phyloP scores from a whole-genome alignment of 2,888 invertebrate genomes.

The Drepana falcataria region DNA sequence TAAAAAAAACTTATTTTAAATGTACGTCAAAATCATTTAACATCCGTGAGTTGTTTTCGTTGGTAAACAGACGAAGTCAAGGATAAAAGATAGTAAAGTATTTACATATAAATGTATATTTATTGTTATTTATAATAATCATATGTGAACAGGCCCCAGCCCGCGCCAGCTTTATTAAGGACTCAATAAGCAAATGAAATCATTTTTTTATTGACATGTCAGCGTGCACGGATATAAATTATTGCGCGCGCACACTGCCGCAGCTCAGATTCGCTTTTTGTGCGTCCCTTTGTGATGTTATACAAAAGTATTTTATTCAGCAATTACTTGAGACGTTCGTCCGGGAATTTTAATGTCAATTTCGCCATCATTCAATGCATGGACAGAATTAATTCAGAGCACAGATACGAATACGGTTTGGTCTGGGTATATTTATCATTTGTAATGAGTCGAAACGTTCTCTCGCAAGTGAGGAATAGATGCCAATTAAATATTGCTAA shows the following conservation, averaged over 20 bases:
- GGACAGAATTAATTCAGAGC: slow-evolving; percentile 69
- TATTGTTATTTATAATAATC: slow-evolving; percentile 66
- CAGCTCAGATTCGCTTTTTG: slow-evolving; percentile 57
- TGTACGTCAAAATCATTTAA: no score
- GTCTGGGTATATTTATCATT: slow-evolving; percentile 54
- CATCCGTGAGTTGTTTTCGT: no score
- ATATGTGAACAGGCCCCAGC: slow-evolving; percentile 50
- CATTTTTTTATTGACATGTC: slow-evolving; percentile 79
- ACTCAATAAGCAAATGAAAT: slow-evolving; percentile 79
- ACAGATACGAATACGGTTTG: slow-evolving; percentile 42
- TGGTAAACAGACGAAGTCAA: no score
- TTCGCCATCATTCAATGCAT: slow-evolving; percentile 74
- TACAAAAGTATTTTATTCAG: slow-evolving; percentile 77
- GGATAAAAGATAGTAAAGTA: slow-evolving; percentile 31
- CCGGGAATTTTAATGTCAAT: slow-evolving; percentile 75
- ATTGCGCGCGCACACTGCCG: slow-evolving; percentile 54
- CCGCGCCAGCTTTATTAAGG: slow-evolving; percentile 71
- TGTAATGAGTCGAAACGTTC: slow-evolving; percentile 67
- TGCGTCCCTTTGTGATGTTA: slow-evolving; percentile 69
- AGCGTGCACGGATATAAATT: slow-evolving; percentile 74
- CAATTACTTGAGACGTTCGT: slow-evolving; percentile 76
- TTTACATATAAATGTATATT: slow-evolving; percentile 49
- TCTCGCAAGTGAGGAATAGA: slow-evolving; percentile 59
- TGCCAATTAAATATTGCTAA: slow-evolving; percentile 64
- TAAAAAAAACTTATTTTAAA: no score